Conservation (phyloP, 2,113 vertebrate species). For the Hemiprocne comata region DNA sequence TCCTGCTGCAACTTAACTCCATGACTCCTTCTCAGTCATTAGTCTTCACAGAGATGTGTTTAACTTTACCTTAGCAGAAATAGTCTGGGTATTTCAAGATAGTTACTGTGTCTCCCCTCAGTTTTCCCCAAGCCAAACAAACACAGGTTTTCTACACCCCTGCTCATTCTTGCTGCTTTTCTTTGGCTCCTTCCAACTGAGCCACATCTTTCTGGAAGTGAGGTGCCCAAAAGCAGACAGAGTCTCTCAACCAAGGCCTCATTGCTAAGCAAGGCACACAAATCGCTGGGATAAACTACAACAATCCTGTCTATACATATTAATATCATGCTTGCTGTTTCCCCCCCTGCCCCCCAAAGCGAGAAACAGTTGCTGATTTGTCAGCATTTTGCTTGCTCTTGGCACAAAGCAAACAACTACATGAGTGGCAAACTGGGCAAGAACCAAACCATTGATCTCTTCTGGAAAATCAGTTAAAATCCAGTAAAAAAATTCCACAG, state of each 20-base stretch:
- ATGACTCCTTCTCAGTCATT: neutral
- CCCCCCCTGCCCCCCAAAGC: neutral
- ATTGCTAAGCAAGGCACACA: neutral
- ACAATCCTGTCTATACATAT: neutral
- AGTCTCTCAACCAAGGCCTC: neutral
- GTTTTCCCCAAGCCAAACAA: neutral
- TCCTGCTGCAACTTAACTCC: neutral
- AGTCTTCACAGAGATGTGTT: neutral
- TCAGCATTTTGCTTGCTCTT: slow-evolving; percentile 19
- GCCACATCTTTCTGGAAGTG: neutral
- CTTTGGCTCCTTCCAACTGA: neutral
- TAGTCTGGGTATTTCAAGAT: neutral
- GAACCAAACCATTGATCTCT: slow-evolving; percentile 17
- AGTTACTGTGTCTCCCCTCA: neutral
- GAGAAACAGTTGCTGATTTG: neutral
- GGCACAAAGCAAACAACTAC: neutral
- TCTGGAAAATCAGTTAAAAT: neutral
- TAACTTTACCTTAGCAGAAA: neutral
- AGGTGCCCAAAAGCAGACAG: neutral
- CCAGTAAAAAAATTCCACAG: slow-evolving; percentile 23
- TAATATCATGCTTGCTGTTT: neutral
- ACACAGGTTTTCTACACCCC: neutral
- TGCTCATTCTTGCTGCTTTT: neutral
- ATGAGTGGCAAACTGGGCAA: neutral
- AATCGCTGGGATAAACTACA: neutral